Evolutionary conservation across 1,140 invertebrate genomes (phyloP).

Genomic region (Lysiphlebus fabarum): DNA sequence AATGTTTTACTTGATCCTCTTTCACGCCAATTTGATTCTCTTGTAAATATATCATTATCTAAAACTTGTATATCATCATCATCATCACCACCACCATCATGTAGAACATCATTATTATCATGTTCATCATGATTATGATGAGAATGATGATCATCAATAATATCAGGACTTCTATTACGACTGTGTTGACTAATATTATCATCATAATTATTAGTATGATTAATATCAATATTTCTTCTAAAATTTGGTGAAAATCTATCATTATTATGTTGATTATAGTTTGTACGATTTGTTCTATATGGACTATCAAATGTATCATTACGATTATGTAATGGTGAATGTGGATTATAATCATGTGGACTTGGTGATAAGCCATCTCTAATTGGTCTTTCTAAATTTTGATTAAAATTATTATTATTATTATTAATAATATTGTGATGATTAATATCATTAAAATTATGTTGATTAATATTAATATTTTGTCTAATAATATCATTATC

Average conservation of each 20-base stretch:
- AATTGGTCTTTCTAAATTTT: no score
- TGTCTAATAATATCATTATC: slow-evolving; percentile 9
- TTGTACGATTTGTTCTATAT: slow-evolving; percentile 23
- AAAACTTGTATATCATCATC: slow-evolving; percentile 35
- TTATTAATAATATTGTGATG: no score
- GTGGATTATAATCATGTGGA: not conserved
- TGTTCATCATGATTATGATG: slow-evolving; percentile 32
- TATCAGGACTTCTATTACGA: slow-evolving; percentile 39
- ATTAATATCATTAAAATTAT: no score
- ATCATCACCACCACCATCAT: slow-evolving; percentile 37
- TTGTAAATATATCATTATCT: slow-evolving; percentile 29
- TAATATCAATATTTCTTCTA: slow-evolving; percentile 28
- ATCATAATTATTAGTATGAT: slow-evolving; percentile 30
- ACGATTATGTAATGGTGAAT: slow-evolving; percentile 28
- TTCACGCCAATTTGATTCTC: slow-evolving; percentile 32
- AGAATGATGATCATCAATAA: slow-evolving; percentile 20
- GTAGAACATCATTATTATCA: slow-evolving; percentile 37
- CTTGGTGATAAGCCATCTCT: no score
- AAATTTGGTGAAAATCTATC: slow-evolving; percentile 33
- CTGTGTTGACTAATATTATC: slow-evolving; percentile 36
- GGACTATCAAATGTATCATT: slow-evolving; percentile 26
- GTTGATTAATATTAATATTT: no score
- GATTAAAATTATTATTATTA: no score
- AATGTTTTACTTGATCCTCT: slow-evolving; percentile 20
- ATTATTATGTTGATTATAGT: not conserved